Evolutionary conservation across 1,140 invertebrate species (phyloP).

Genomic region (Metopolophium dirhodum): DNA sequence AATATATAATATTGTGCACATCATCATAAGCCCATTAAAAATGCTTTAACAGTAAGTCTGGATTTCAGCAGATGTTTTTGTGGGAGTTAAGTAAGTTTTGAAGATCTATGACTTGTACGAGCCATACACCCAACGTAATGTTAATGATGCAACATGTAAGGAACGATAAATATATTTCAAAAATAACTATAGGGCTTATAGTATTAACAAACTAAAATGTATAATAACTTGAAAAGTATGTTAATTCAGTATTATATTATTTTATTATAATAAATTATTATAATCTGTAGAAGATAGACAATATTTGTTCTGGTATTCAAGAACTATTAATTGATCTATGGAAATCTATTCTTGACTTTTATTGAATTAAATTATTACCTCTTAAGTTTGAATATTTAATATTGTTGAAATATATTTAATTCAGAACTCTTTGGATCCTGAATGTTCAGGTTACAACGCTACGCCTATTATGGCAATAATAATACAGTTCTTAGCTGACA

Average conservation of each 20-base stretch:
- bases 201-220: not conserved
- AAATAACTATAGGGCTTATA: not conserved
- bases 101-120: not conserved
- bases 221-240: not conserved
- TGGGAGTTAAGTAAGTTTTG: not conserved
- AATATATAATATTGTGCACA: not conserved
- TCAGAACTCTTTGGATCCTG: not conserved
- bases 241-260: not conserved
- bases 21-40: conserved; percentile 19
- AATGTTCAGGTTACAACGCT: not conserved
- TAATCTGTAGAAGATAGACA: not conserved
- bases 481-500: not conserved
- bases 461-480: not conserved
- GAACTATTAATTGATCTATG: not conserved
- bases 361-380: too few species aligned
- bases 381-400: not conserved
- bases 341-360: not conserved
- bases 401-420: not conserved
- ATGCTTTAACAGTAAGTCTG: not conserved
- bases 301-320: not conserved
- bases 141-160: not conserved
- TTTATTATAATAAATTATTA: not conserved
- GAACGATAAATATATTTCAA: not conserved
- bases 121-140: not conserved
- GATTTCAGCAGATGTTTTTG: not conserved